Percentiles rank a stretch among this genome's conserved stretches.
phyloP scores from a whole-genome alignment of 2,888 invertebrate genomes.

The Alviniconcha strummeri region DNA sequence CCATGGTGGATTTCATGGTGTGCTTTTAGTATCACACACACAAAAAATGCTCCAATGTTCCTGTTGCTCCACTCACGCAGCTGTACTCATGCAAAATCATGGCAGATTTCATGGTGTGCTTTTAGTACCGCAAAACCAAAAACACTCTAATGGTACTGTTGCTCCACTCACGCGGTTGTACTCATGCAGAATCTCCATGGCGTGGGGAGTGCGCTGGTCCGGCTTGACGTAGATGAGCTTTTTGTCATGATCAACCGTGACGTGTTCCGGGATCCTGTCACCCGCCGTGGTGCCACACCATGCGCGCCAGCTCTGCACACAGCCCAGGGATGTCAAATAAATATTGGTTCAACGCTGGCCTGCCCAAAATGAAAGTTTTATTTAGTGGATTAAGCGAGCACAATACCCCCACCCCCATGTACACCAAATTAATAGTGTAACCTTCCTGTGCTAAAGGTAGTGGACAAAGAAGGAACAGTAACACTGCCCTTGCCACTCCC shows the following conservation, averaged over 20 bases:
- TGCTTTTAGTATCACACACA: neutral
- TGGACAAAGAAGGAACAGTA: too few relatives aligned
- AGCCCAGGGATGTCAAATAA: neutral
- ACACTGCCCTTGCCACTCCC: too few relatives aligned
- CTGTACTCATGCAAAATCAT: too few relatives aligned
- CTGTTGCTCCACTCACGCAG: neutral
- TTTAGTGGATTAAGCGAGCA: too few relatives aligned
- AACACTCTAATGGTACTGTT: neutral
- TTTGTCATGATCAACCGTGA: constrained; percentile 32
- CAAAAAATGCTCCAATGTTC: neutral
- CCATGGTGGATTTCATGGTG: neutral
- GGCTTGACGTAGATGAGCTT: constrained; percentile 38
- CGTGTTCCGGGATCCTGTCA: constrained; percentile 26
- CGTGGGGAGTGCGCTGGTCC: constrained; percentile 24
- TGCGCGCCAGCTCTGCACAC: constrained; percentile 2
- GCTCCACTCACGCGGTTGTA: constrained; percentile 36
- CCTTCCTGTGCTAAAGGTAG: too few relatives aligned
- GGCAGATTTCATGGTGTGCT: neutral
- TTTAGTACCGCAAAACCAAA: neutral
- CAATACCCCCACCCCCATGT: too few relatives aligned
- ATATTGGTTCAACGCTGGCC: neutral
- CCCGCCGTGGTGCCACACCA: constrained; percentile 16
- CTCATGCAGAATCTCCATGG: constrained; percentile 37
- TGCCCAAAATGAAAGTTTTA: too few relatives aligned
- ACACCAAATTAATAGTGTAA: too few relatives aligned